These are phyloP conservation scores for Gonocerus acuteangulatus DNA, from an alignment of 2,888 invertebrate species.

Conservation along the genomic window DNA sequence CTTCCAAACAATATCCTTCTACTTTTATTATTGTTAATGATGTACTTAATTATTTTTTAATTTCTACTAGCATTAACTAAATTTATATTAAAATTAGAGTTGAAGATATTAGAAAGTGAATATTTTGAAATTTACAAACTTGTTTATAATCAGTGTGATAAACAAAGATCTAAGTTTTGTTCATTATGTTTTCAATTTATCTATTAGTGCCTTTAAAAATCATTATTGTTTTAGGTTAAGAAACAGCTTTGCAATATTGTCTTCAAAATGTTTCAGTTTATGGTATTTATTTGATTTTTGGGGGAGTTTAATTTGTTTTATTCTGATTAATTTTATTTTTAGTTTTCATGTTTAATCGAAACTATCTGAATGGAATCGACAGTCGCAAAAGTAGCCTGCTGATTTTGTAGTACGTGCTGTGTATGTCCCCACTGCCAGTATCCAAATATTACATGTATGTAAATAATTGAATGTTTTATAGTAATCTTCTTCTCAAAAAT, in stretches of 20 bases:
- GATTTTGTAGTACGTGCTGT: not conserved
- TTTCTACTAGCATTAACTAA: conserved; percentile 6
- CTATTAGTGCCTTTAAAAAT: conserved; percentile 13
- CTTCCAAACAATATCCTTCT: conserved; percentile 24
- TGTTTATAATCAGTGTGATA: conserved; percentile 12
- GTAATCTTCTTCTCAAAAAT: not conserved
- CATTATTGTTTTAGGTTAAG: conserved; percentile 11
- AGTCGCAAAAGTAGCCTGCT: not conserved
- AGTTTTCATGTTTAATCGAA: not conserved
- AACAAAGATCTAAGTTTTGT: not conserved
- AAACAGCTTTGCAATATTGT: conserved; percentile 1
- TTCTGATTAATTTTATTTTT: not conserved
- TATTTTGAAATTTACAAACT: conserved; percentile 10
- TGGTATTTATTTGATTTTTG: not conserved
- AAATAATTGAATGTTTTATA: not conserved
- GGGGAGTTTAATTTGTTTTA: not conserved
- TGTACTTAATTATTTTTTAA: conserved; percentile 21
- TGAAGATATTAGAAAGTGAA: conserved; percentile 9
- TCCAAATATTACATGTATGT: not conserved
- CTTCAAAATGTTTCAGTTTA: no score
- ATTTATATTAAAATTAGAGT: not conserved
- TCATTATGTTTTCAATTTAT: conserved; percentile 6
- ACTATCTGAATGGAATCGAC: not conserved
- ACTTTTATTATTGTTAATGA: conserved; percentile 21
- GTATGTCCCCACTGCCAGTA: not conserved